Evolutionary conservation across 2,888 invertebrate genomes (phyloP), one percentile per base, ranked within the genome.

Genomic region (Heliothis peltigera): DNA sequence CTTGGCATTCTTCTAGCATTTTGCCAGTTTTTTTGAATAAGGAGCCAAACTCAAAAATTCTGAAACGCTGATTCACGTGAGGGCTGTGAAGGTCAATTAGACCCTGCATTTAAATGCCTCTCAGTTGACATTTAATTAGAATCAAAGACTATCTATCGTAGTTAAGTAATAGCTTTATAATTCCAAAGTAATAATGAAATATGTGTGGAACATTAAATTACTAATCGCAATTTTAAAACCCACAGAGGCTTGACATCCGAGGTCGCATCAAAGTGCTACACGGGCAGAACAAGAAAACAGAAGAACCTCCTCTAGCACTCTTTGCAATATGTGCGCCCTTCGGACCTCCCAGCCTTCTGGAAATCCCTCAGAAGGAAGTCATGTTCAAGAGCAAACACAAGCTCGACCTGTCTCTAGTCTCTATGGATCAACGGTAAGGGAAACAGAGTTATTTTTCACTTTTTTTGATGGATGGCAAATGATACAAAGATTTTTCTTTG

Each of bases 331-430:
- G 99, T 94, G 99, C 99, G 3, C 99, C 99, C 0, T 99, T 99
- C 87, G 99, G 99, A 0, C 99, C 99, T 15, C 99, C 99, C 21
- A 99, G 99, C 63, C 95, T 99, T 56, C 96, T 99, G 63, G 99
- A 99, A 92, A 98, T 99, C 78, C 99, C 99, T 4, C 98, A 99
- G 88, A 99, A 99, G 90, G 99, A 99, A 94, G 98, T 99, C 83
- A 99, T 99, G 97, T 99, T 99, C 95, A 99, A 99, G 94, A 99
- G 99, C 91, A 99, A 99, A 95, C 99, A 99, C 95, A 99, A 99
- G 90, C 96, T 99, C 84, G 99, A 99, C 93, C 96, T 99, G 64
- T 97, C 98, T 70, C 96, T 99, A 77, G 98, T 99, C 80, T 99
- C 99, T 47, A 99, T 99, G 98, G 99, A 99, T 95, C 98, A 98